A percentile compares a stretch with the other conserved stretches of the same genome.
phyloP scores from a whole-genome alignment of 2,888 invertebrate genomes.

The Cataglyphis rosenhaueri region DNA sequence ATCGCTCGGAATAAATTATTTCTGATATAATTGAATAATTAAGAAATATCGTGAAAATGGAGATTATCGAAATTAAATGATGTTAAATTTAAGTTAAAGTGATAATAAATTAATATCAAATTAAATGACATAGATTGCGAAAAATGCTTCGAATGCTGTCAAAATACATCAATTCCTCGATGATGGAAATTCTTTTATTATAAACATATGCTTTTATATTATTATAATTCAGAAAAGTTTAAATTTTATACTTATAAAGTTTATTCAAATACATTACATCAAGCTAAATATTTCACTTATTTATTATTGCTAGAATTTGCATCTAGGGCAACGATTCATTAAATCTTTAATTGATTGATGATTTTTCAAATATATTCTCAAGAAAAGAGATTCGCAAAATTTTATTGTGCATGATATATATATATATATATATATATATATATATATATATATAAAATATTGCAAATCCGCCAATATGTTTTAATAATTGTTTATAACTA shows the following conservation, averaged over 20 bases:
- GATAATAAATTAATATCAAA: not conserved
- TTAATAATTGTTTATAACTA: not conserved
- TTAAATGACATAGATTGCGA: not conserved
- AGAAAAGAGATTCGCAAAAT: not conserved
- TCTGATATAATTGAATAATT: not conserved
- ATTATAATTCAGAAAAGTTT: not conserved
- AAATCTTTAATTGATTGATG: not conserved
- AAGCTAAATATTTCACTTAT: not conserved
- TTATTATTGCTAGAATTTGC: not conserved
- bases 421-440: too few relatives aligned
- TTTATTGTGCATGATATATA: not conserved
- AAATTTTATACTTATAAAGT: not conserved
- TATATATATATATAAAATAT: too few relatives aligned
- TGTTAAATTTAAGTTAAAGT: constrained; percentile 7
- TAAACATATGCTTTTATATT: not conserved
- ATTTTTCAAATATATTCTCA: not conserved
- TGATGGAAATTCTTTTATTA: not conserved
- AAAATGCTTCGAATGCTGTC: not conserved
- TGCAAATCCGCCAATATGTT: not conserved
- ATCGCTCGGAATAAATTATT: not conserved
- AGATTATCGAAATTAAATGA: not conserved
- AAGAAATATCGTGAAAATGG: not conserved
- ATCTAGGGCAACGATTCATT: not conserved
- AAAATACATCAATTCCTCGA: not conserved
- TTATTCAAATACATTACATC: not conserved